Conservation (phyloP, 2,888 invertebrate species). For the Drosophila dives region DNA sequence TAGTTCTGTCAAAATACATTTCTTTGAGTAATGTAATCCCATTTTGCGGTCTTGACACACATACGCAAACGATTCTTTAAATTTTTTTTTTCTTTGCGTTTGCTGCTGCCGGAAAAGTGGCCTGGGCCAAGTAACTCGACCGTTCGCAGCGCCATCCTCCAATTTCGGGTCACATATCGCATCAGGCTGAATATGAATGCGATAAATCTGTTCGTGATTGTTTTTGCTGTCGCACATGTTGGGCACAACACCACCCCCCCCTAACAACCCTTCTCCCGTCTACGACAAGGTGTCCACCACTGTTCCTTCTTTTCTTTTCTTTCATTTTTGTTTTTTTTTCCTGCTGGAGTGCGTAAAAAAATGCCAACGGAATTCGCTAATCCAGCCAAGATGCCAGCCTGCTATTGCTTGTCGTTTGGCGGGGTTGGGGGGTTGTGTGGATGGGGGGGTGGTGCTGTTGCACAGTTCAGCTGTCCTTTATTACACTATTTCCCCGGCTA, state of each 20-base stretch:
- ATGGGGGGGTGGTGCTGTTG: neutral
- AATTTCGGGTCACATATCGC: conserved; percentile 70
- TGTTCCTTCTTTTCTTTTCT: neutral
- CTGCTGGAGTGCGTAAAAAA: conserved; percentile 60
- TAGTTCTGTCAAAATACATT: conserved; percentile 84
- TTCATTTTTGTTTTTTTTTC: conserved; percentile 17
- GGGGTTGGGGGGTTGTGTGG: neutral
- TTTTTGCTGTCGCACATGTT: conserved; percentile 76
- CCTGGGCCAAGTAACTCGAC: conserved; percentile 46
- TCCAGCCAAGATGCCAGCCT: conserved; percentile 53
- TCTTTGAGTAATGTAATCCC: conserved; percentile 84
- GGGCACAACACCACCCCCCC: conserved; percentile 3
- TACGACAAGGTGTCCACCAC: conserved; percentile 66
- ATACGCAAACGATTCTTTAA: conserved; percentile 57
- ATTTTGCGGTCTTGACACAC: conserved; percentile 80
- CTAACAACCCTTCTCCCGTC: conserved; percentile 2
- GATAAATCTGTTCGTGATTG: conserved; percentile 84
- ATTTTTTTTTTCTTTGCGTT: neutral
- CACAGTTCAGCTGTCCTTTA: conserved; percentile 72
- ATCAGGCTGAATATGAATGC: conserved; percentile 81
- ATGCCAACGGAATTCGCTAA: conserved; percentile 76
- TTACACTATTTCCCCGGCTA: conserved; percentile 71
- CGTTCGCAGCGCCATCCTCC: conserved; percentile 14
- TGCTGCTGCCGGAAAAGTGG: conserved; percentile 20
- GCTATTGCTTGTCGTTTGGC: conserved; percentile 3